Conservation (phyloP, 1,140 invertebrate species). For the Trichonephila inaurata region DNA sequence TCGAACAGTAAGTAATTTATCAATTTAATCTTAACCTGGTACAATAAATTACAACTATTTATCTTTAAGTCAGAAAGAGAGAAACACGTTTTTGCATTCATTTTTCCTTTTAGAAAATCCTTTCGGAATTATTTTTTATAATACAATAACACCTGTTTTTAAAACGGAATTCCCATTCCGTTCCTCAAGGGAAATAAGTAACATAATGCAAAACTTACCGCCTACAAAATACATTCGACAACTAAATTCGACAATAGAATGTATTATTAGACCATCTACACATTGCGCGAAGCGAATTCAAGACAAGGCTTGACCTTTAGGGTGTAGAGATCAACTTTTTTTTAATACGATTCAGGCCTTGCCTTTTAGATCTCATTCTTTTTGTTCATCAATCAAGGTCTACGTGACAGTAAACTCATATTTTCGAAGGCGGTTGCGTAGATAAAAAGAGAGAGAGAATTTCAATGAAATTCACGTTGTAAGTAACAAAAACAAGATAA, state of each 20-base stretch:
- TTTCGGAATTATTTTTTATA: too few species aligned
- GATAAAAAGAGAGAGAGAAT: too few species aligned
- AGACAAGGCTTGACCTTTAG: not conserved
- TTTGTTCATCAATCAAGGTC: not conserved
- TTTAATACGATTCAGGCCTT: constrained; percentile 12
- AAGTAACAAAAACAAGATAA: not conserved
- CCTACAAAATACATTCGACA: not conserved
- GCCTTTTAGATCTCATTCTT: not conserved
- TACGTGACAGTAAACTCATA: not conserved
- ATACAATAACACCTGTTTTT: not conserved
- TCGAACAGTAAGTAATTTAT: too few species aligned
- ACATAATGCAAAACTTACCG: too few species aligned
- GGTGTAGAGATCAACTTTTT: constrained; percentile 6
- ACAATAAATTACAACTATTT: too few species aligned
- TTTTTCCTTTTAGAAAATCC: too few species aligned
- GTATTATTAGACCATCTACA: not conserved
- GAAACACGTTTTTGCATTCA: too few species aligned
- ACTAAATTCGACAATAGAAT: not conserved
- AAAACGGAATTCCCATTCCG: not conserved
- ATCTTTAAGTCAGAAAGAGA: too few species aligned
- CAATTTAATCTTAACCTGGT: too few species aligned
- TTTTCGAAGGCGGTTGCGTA: not conserved
- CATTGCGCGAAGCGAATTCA: not conserved
- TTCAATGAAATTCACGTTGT: not conserved
- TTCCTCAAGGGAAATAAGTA: not conserved